phyloP scores from a whole-genome alignment of 1,140 invertebrate species.

The Hycleus phaleratus region DNA sequence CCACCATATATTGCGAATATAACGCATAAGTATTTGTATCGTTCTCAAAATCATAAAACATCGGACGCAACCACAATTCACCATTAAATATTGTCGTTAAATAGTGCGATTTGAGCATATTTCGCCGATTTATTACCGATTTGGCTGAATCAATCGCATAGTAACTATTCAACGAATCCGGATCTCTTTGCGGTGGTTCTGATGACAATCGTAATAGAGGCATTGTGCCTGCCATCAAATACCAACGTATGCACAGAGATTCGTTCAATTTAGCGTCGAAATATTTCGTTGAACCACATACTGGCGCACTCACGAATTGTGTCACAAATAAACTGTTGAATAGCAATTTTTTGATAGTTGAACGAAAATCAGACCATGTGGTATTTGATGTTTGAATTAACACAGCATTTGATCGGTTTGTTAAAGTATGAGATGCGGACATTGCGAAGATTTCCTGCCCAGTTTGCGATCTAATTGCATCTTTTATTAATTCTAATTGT shows the following conservation, averaged over 20 bases:
- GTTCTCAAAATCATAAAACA: conserved; percentile 38
- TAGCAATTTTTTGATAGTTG: conserved; percentile 20
- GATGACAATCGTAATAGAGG: conserved; percentile 36
- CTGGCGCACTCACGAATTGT: conserved; percentile 27
- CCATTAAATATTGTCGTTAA: conserved; percentile 28
- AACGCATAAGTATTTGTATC: conserved; percentile 28
- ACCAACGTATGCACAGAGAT: conserved; percentile 37
- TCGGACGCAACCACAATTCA: conserved; percentile 35
- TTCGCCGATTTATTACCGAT: conserved; percentile 21
- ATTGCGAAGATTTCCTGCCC: conserved; percentile 7
- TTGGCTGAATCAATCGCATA: conserved; percentile 15
- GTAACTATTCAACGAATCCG: conserved; percentile 18
- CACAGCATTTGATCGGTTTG: conserved; percentile 9
- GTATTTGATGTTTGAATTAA: conserved; percentile 17
- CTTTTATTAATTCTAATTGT: conserved; percentile 19
- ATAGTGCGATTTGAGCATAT: conserved; percentile 32
- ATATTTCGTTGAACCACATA: conserved; percentile 29
- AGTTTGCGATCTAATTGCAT: neutral
- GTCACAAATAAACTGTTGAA: conserved; percentile 27
- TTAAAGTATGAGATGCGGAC: conserved; percentile 21
- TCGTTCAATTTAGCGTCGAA: conserved; percentile 27
- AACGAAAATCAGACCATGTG: conserved; percentile 31
- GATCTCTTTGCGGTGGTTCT: conserved; percentile 26
- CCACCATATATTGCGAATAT: conserved; percentile 38
- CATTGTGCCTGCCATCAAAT: conserved; percentile 33